Base-by-base conservation (phyloP, 2,888 invertebrate species). In the Poecilobothrus nobilitatus region DNA sequence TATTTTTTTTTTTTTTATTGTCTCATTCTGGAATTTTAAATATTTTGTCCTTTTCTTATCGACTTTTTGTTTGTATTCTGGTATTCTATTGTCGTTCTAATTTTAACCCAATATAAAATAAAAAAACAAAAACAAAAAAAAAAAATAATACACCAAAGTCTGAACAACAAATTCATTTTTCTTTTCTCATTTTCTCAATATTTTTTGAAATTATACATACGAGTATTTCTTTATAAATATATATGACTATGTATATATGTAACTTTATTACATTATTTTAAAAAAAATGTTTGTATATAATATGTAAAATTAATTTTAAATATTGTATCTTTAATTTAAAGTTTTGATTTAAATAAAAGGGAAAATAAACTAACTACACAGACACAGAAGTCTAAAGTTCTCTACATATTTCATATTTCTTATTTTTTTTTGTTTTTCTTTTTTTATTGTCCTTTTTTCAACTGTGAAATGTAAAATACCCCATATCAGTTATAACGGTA, bases 331-430 rank as follows among this genome's bases (percentile, higher is more conserved):
- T 27, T 27, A 27, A 27, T 5, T 37, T 5, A 37, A 12, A 37
- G 15, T 53, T 53, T 53, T n/a, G 53, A 53, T 53, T 53, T 53
- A 53, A 53, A 53, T 53, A 53, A 53, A 53, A 41, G 53, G n/a
- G 53, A 53, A 41, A 41, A 41, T 6, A 53, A 18, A 18, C 10
- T n/a, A 37, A 37, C 12, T 37, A 12, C 18, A n/a, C 53, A 53
- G 18, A 53, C 53, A 53, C 53, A 6, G 2, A 53, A 53, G 53
- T 53, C 53, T 18, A 18, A 53, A 53, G 6, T 53, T 53, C 12
- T 27, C 2, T 27, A 27, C 27, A 27, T 53, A 53, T 53, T 18
- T 53, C 53, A 53, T 53, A 53, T 12, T 53, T 53, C 18, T 53
- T n/a, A 2, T 53, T 53, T 53, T 53, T 53, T 41, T 53, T 3